A percentile compares a stretch with the other conserved stretches of the same genome.
Evolutionary conservation across 1,140 invertebrate genomes (phyloP).

Genomic region (Eumeta japonica): DNA sequence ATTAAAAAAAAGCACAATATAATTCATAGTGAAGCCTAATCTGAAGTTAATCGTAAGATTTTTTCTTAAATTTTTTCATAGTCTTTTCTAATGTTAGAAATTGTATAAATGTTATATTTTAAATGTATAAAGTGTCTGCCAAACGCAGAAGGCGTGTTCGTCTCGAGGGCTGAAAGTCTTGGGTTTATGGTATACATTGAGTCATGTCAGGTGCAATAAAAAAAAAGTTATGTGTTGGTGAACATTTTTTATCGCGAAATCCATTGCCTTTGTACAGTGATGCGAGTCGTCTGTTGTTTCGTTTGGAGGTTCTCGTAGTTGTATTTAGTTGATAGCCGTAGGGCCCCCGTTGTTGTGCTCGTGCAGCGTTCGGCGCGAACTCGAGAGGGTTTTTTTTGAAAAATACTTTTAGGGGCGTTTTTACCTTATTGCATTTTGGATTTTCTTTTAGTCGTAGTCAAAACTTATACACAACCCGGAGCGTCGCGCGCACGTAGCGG

Average conservation of each 20-base stretch:
- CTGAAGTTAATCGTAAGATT: constrained; percentile 34
- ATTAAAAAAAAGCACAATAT: constrained; percentile 49
- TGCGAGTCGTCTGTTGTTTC: too few relatives aligned
- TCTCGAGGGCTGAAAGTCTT: constrained; percentile 9
- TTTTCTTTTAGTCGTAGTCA: too few relatives aligned
- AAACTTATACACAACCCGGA: too few relatives aligned
- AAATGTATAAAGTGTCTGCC: constrained; percentile 15
- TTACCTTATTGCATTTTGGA: constrained; percentile 40
- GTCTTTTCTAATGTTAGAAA: constrained; percentile 30
- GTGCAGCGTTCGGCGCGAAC: too few relatives aligned
- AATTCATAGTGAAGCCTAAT: constrained; percentile 47
- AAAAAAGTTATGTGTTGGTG: too few relatives aligned
- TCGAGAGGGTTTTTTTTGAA: too few relatives aligned
- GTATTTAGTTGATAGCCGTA: too few relatives aligned
- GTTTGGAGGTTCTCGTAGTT: too few relatives aligned
- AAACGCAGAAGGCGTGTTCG: constrained; percentile 15
- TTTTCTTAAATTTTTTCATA: constrained; percentile 30
- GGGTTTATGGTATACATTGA: constrained; percentile 23
- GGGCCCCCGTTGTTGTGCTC: too few relatives aligned
- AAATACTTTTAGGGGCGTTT: constrained; percentile 12
- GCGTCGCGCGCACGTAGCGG: too few relatives aligned
- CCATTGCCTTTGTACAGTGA: too few relatives aligned
- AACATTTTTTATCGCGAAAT: too few relatives aligned
- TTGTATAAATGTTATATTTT: constrained; percentile 20
- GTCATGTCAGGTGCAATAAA: constrained; percentile 32